Percentiles rank a stretch among this genome's conserved stretches.
phyloP scores from a whole-genome alignment of 2,888 invertebrate genomes.

The Lithophane semibrunnea region DNA sequence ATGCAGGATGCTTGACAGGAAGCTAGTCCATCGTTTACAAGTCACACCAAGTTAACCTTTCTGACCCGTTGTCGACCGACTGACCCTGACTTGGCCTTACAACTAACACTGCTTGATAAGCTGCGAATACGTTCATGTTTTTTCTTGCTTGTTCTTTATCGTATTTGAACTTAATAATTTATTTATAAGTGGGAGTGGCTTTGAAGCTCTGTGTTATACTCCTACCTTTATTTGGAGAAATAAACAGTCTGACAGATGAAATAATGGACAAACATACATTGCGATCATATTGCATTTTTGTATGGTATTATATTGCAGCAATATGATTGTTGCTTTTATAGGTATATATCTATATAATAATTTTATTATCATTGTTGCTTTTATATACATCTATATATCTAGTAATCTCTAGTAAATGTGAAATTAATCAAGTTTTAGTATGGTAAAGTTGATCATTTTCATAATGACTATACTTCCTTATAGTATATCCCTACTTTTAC shows the following conservation, averaged over 20 bases:
- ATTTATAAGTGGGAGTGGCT: neutral
- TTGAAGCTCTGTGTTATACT: neutral
- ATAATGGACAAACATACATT: neutral
- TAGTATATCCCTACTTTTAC: neutral
- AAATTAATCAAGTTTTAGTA: too few relatives aligned
- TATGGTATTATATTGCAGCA: too few relatives aligned
- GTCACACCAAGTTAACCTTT: slow-evolving; percentile 52
- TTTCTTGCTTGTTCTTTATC: slow-evolving; percentile 25
- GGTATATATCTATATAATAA: too few relatives aligned
- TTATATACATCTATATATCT: too few relatives aligned
- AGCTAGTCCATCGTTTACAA: slow-evolving; percentile 23
- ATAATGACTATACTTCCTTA: neutral
- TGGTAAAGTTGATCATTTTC: neutral
- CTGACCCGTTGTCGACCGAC: slow-evolving; percentile 53
- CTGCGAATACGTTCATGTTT: slow-evolving; percentile 22
- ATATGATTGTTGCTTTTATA: neutral
- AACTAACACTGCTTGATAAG: slow-evolving; percentile 53
- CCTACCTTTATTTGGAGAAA: neutral
- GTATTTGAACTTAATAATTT: slow-evolving; percentile 19
- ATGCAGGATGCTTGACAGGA: slow-evolving; percentile 37
- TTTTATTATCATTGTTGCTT: too few relatives aligned
- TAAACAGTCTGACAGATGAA: neutral
- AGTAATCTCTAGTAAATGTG: too few relatives aligned
- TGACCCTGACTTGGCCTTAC: slow-evolving; percentile 49
- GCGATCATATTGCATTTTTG: neutral